phyloP scores from a whole-genome alignment of 2,797 vertebrate species.

The Smutsia gigantea region DNA sequence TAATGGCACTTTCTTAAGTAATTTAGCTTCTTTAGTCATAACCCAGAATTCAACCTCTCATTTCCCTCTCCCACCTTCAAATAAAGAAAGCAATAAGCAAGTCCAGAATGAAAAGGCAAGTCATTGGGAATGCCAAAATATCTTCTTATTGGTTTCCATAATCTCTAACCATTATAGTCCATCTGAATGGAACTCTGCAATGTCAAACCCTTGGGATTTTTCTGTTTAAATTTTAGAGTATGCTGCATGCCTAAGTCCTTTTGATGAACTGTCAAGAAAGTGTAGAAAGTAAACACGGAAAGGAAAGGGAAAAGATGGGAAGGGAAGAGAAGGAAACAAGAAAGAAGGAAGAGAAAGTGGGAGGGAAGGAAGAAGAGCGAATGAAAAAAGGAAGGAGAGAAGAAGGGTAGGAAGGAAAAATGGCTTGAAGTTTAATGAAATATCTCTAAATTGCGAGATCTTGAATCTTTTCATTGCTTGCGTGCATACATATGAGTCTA shows the following conservation, averaged over 20 bases:
- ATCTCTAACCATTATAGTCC: neutral
- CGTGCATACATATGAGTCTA: neutral
- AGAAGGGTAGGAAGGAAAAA: neutral
- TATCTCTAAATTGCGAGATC: neutral
- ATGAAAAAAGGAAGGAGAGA: neutral
- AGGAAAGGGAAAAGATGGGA: neutral
- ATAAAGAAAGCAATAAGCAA: conserved; percentile 36
- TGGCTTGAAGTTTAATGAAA: neutral
- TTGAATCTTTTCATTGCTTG: neutral
- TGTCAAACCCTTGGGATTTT: neutral
- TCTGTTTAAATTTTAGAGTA: neutral
- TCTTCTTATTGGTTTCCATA: neutral
- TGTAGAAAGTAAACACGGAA: neutral
- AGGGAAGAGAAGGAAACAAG: neutral
- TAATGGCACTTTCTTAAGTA: conserved; percentile 1
- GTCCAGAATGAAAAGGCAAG: neutral
- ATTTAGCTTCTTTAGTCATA: neutral
- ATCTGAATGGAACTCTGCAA: neutral
- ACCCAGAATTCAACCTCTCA: neutral
- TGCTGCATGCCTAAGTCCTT: neutral
- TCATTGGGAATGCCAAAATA: neutral
- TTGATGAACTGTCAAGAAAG: neutral
- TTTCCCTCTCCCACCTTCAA: neutral
- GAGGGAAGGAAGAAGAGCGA: neutral
- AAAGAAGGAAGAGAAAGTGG: too few species aligned